Evolutionary conservation across 2,797 vertebrate genomes (phyloP), one percentile per base, ranked within the genome.

Genomic region (Schizopygopsis malacanthus): DNA sequence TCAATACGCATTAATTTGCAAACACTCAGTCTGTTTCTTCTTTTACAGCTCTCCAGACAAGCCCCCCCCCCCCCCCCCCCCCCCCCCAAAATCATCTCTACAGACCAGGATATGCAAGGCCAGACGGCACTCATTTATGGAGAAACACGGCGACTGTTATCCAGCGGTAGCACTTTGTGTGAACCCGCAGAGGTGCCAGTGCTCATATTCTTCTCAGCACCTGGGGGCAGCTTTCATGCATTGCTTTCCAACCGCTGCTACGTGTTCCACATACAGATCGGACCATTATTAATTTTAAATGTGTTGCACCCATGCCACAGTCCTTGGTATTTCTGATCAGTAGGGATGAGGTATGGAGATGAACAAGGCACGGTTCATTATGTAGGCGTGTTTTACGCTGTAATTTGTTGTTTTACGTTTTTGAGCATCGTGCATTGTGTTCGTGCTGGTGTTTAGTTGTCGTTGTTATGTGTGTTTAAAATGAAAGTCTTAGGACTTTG

Each of bases 161-260:
- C n/a, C n/a, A n/a, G n/a, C n/a, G n/a, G n/a, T 78, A 82, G 84
- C 84, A 89, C 90, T 90, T 84, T 87, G 82, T 47, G 56, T 90
- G 90, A 90, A 90, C 90, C 86, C 87, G 45, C 88, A 28, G 88
- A 86, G 88, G 88, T 90, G 87, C 86, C 90, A 89, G 85, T 72
- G 65, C 79, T 83, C 83, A 82, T 85, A 81, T 89, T 71, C 87
- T 76, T 69, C 88, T 80, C 84, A 83, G 75, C 87, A 81, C 83
- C 87, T 90, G 90, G 85, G 90, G 79, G 81, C 88, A 89, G 85
- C 86, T 88, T 87, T 87, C 84, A 86, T 85, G 88, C 87, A 87
- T 73, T 82, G 83, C 88, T 88, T 85, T 85, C 88, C 88, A 80
- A 84, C 77, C 18, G 43, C 67, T 33, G 82, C 75, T 88, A 89